These are phyloP conservation scores for Procambarus clarkii DNA, from an alignment of 1,140 invertebrate genomes.

Conservation along the genomic window DNA sequence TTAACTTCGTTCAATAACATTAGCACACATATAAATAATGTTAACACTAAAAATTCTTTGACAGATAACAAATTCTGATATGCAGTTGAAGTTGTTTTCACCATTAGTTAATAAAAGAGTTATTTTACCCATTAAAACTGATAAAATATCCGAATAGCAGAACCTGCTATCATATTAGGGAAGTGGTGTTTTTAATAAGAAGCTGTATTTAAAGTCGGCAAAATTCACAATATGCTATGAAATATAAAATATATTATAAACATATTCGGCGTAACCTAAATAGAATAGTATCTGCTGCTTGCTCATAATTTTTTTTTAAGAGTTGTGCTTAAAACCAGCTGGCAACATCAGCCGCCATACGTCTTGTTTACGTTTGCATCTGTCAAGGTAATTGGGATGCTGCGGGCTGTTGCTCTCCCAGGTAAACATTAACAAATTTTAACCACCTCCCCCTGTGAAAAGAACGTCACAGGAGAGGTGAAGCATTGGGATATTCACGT, in stretches of 20 bases:
- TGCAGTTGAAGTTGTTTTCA: no score
- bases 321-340: neutral
- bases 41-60: no score
- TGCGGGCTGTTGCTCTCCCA: neutral
- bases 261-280: no score
- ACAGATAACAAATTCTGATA: no score
- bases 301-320: no score
- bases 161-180: neutral
- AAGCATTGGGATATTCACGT: neutral
- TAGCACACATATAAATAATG: neutral
- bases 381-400: conserved; percentile 1
- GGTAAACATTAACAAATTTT: neutral
- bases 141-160: neutral
- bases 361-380: neutral
- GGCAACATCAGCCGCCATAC: neutral
- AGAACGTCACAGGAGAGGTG: neutral
- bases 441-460: neutral
- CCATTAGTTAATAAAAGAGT: no score
- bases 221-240: no score
- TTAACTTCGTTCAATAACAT: neutral
- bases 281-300: no score
- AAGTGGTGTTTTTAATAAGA: no score
- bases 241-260: no score
- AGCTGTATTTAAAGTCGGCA: no score
- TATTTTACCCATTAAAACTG: no score